phyloP scores from a whole-genome alignment of 2,888 invertebrate species.

The Scrobipalpa costella region DNA sequence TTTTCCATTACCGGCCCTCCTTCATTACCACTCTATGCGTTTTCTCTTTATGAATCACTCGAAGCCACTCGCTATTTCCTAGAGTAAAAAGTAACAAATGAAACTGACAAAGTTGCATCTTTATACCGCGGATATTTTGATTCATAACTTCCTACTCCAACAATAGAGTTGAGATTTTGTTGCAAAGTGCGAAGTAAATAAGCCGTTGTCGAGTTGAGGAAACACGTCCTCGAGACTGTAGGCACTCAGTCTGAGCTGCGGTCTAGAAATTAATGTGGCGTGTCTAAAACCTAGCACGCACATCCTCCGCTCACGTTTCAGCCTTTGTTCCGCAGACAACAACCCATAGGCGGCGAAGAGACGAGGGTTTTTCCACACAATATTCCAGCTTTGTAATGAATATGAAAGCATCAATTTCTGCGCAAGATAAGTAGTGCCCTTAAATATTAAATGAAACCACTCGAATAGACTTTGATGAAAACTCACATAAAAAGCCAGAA shows the following conservation, averaged over 20 bases:
- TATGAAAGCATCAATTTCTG: slow-evolving; percentile 5
- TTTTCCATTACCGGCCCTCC: slow-evolving; percentile 35
- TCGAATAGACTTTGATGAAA: slow-evolving; percentile 17
- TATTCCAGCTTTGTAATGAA: not conserved
- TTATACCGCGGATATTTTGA: not conserved
- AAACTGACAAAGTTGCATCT: slow-evolving; percentile 45
- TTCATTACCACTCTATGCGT: slow-evolving; percentile 47
- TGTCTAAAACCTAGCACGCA: slow-evolving; percentile 70
- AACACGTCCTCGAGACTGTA: slow-evolving; percentile 64
- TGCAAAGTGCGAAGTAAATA: not conserved
- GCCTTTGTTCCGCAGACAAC: slow-evolving; percentile 41
- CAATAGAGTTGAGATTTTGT: slow-evolving; percentile 14
- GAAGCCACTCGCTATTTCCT: slow-evolving; percentile 55
- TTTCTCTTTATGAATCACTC: slow-evolving; percentile 47
- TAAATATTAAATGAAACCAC: slow-evolving; percentile 9
- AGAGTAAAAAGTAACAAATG: slow-evolving; percentile 51
- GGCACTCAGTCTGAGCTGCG: slow-evolving; percentile 61
- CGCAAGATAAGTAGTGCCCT: slow-evolving; percentile 2
- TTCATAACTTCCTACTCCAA: not conserved
- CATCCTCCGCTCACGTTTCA: slow-evolving; percentile 58
- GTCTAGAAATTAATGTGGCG: slow-evolving; percentile 75
- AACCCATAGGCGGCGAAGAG: slow-evolving; percentile 42
- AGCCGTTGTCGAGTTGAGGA: slow-evolving; percentile 35
- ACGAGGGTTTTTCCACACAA: slow-evolving; percentile 12
- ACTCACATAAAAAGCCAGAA: slow-evolving; percentile 16